Evolutionary conservation across 2,888 invertebrate species (phyloP).

Genomic region (Metopia argyrocephala): DNA sequence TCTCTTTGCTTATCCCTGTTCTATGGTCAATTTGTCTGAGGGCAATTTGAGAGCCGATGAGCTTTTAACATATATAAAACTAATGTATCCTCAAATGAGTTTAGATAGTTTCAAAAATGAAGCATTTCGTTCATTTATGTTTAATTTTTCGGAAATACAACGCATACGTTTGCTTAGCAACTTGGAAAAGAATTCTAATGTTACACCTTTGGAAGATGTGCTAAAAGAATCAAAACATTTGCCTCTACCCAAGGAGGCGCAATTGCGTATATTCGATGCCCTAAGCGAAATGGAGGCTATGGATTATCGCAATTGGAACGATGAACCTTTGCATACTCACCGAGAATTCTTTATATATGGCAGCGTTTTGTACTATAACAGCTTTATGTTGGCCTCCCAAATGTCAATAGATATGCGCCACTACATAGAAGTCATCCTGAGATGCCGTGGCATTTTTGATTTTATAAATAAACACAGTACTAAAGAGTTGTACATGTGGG

Average conservation of each 20-base stretch:
- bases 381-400: slow-evolving; percentile 85
- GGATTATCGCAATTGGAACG: slow-evolving; percentile 93
- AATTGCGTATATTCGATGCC: slow-evolving; percentile 90
- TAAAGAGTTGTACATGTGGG: slow-evolving; percentile 87
- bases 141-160: slow-evolving; percentile 70
- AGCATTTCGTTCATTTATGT: slow-evolving; percentile 68
- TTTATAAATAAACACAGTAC: slow-evolving; percentile 84
- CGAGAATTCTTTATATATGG: slow-evolving; percentile 80
- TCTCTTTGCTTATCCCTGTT: slow-evolving; percentile 71
- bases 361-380: slow-evolving; percentile 79
- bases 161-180: slow-evolving; percentile 67
- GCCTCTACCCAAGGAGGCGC: slow-evolving; percentile 86
- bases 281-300: slow-evolving; percentile 93
- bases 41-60: slow-evolving; percentile 77
- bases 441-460: slow-evolving; percentile 86
- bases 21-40: slow-evolving; percentile 76
- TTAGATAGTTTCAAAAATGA: slow-evolving; percentile 67
- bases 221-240: slow-evolving; percentile 84
- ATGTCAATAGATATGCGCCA: slow-evolving; percentile 86
- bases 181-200: slow-evolving; percentile 37
- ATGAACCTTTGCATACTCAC: slow-evolving; percentile 80
- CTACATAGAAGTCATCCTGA: slow-evolving; percentile 87
- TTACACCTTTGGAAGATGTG: slow-evolving; percentile 81
- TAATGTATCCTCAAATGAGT: slow-evolving; percentile 71
- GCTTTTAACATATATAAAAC: slow-evolving; percentile 79